phyloP scores from a whole-genome alignment of 2,888 invertebrate genomes.

The Stenodera caucasica region DNA sequence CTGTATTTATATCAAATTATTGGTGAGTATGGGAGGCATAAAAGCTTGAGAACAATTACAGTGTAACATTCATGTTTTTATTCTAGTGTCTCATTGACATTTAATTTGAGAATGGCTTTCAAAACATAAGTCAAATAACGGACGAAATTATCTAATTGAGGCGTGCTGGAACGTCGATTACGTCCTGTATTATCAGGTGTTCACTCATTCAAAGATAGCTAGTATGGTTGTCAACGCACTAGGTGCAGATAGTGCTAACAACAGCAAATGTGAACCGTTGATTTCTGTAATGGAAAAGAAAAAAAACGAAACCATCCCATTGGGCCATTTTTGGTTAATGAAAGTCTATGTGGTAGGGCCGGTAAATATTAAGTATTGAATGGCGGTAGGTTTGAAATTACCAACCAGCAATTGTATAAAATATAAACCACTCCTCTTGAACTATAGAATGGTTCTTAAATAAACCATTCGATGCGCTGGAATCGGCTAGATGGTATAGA shows the following conservation, averaged over 20 bases:
- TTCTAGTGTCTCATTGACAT: too few relatives aligned
- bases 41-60: too few relatives aligned
- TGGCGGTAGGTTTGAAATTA: constrained; percentile 25
- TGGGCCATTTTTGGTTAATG: not conserved
- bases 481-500: constrained; percentile 38
- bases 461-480: constrained; percentile 43
- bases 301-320: not conserved
- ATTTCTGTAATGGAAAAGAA: not conserved
- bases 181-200: too few relatives aligned
- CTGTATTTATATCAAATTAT: too few relatives aligned
- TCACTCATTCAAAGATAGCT: not conserved
- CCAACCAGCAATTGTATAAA: constrained; percentile 18
- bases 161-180: not conserved
- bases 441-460: constrained; percentile 40
- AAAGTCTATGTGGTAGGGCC: not conserved
- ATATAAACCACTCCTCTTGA: constrained; percentile 30
- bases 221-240: not conserved
- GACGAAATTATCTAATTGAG: too few relatives aligned
- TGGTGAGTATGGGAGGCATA: too few relatives aligned
- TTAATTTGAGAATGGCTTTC: too few relatives aligned
- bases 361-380: not conserved
- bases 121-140: too few relatives aligned
- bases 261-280: not conserved
- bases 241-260: not conserved
- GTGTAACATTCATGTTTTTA: too few relatives aligned